Evolutionary conservation across 2,888 invertebrate species (phyloP), one percentile per base, ranked within the genome.

Genomic region (Drosophila paramelanica): DNA sequence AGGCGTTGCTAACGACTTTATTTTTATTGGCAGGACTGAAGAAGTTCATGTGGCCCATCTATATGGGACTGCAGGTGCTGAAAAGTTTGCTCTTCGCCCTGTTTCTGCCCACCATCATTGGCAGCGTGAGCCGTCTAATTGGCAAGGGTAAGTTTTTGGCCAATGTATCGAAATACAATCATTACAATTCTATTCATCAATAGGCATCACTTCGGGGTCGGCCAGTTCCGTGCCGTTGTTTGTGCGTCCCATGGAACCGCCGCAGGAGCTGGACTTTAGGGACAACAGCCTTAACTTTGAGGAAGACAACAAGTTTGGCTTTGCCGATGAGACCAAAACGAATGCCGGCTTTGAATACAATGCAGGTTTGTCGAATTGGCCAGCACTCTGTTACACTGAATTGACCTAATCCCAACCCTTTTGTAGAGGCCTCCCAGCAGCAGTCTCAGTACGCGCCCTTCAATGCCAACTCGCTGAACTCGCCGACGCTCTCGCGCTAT

Each of bases 61-160:
- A 97, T 85, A 95, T 97, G 88, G 97, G 96, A 1, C 94, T 96
- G 5, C 97, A 97, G 93, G 94, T 97, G 55, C 93, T 97, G 82
- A 97, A 97, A 92, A 96, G 96, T 38, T 94, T 97, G 47, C 93
- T 97, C 23, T 94, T 97, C 36, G 97, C 97, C 8, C 94, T 97
- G 93, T 97, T 97, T 92, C 93, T 97, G 90, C 97, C 97, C 0
- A 96, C 96, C 67, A 95, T 97, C 65, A 93, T 97, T 72, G 97
- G 97, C 57, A 96, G 96, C 81, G 94, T 97, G 62, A 96, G 96
- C 55, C 96, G 96, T 92, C 94, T 97, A 69, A 94, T 97, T 64
- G 96, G 96, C 61, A 97, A 97, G 94, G 97, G 97, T 95, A 92
- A 89, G 89, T 52, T 51, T 13, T 14, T 14, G 31, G 31, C 31